Base-by-base conservation (phyloP, 2,797 vertebrate species). In the Gadopsis bispinosus region DNA sequence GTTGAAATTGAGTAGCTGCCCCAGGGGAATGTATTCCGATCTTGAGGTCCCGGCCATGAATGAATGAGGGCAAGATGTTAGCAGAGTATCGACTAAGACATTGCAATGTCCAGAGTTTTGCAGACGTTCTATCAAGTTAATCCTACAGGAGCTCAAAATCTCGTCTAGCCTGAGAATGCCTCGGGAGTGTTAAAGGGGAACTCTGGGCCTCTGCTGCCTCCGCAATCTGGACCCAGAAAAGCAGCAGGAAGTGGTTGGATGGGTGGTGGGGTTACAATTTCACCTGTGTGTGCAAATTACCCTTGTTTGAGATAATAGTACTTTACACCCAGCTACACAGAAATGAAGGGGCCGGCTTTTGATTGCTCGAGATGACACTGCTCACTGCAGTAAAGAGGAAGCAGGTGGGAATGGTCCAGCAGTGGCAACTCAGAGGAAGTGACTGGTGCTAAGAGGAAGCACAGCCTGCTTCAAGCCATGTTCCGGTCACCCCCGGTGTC, bases 391-490 rank as follows among this genome's bases (percentile, higher is more conserved):
- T 37, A 73, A 73, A 89, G 68, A 73, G 51, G 48, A 83, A 81
- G 50, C 75, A 76, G 77, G 75, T 78, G 87, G 69, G 11, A 59
- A 53, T 37, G 67, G 79, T 79, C 53, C 70, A 60, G 63, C 66
- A 59, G 62, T 67, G 67, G 65, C 65, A 58, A 39, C 76, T 66
- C 48, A 14, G 26, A 77, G 77, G 78, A 88, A 83, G 77, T 68
- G 75, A 77, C 77, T 72, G 47, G 39, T 45, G 68, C 55, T 10
- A 33, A 61, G 43, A 82, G 59, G 59, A 86, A 76, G 62, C 58
- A 64, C 54, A 51, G 56, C 11, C 62, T 73, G 48, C 60, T 79
- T 83, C 67, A 72, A 81, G 31, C 77, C 41, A 67, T 12, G 26
- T 86, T 81, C 62, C 43, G 19, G 56, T 81, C 75, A 37, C 26